A percentile compares a stretch with the other conserved stretches of the same genome.
Conservation (phyloP, 2,113 vertebrate genomes). For the Plectropomus leopardus region DNA sequence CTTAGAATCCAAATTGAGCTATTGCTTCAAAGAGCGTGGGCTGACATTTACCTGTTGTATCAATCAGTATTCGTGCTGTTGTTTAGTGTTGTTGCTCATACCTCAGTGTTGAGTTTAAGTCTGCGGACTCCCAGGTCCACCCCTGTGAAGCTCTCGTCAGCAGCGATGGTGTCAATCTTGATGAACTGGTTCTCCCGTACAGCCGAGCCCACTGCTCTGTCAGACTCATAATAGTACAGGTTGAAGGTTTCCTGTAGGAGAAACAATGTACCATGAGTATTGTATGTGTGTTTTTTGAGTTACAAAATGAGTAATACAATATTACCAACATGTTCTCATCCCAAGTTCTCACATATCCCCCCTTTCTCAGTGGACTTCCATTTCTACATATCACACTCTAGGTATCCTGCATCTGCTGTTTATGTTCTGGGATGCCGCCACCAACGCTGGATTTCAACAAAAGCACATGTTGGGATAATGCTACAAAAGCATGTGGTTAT, state of each 20-base stretch:
- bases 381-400: too few relatives aligned
- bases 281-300: neutral
- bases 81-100: conserved; percentile 29
- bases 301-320: neutral
- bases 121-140: conserved; percentile 94
- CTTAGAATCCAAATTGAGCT: neutral
- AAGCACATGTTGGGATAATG: too few relatives aligned
- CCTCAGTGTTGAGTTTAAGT: conserved; percentile 96
- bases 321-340: too few relatives aligned
- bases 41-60: conserved; percentile 7
- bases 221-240: conserved; percentile 94
- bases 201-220: conserved; percentile 90
- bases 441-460: too few relatives aligned
- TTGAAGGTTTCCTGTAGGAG: conserved; percentile 92
- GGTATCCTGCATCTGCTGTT: too few relatives aligned
- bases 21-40: conserved; percentile 1
- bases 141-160: conserved; percentile 96
- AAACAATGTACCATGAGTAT: neutral
- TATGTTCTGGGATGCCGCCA: too few relatives aligned
- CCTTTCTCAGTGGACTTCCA: too few relatives aligned
- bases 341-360: too few relatives aligned
- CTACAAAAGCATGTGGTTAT: too few relatives aligned
- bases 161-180: conserved; percentile 97
- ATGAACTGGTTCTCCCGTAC: conserved; percentile 93
- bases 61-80: neutral